Base-by-base conservation (phyloP, 2,888 invertebrate genomes). In the Sphinx pinastri region DNA sequence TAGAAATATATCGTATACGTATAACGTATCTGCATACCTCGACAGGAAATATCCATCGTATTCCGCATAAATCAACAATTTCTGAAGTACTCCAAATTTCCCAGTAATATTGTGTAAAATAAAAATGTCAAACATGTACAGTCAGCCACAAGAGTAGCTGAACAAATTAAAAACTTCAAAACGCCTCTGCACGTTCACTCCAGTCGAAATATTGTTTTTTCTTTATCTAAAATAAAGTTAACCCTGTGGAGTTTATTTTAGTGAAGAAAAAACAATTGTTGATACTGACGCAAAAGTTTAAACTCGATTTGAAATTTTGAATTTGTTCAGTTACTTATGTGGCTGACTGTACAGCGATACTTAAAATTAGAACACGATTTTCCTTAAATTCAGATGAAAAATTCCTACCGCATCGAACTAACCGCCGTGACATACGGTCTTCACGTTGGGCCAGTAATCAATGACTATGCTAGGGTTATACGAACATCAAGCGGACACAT, bases 401-500 rank as follows among this genome's bases (percentile, higher is more conserved):
- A 71, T 68, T 71, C 68, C 71, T 71, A 70, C 66, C 58, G 68
- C 67, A 72, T 70, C 70, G 71, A 72, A 63, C 63, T 63, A 63
- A 63, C 63, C 63, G 51, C 19, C 66, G 63, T 68, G 73, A 70
- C 72, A 77, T 75, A 71, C 73, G 71, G 75, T 67, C 70, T 59
- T 71, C 38, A 63, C 70, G 72, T 74, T 70, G 73, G 74, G 72
- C 72, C 76, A 74, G 75, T 81, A 84, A 83, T 86, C 83, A 85
- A 83, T 81, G 78, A 79, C 79, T 76, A 77, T 79, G 80, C 74
- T 78, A 45, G 14, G 60, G 69, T 78, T 78, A 77, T 76, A 74
- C 76, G 77, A 81, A 78, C 80, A 80, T 79, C 79, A 77, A 77
- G 75, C 79, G 74, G 77, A 73, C 73, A 76, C 82, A 82, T 84